Evolutionary conservation across 2,888 invertebrate genomes (phyloP), one percentile per base, ranked within the genome.

Genomic region (Lottia scabra): DNA sequence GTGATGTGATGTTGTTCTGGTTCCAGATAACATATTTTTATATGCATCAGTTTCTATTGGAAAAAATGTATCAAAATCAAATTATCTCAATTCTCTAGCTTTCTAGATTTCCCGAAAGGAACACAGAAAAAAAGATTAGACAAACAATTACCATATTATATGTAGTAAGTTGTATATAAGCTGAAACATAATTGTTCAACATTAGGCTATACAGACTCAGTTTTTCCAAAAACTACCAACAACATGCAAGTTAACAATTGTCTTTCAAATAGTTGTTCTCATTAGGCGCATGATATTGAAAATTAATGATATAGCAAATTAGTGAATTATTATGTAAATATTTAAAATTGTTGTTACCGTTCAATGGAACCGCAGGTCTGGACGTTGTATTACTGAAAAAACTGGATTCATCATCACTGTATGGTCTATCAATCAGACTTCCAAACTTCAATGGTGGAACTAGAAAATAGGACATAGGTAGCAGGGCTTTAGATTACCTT

Each of bases 401-500:
- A 72, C 82, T 84, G 4, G 85, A 84, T 56, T 85, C 85, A 64
- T 85, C 85, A 76, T 85, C 85, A 73, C 81, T 85, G 48, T 78
- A 74, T 10, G 81, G 81, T 70, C 78, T 83, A 72, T 85, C 85
- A 13, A 85, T 76, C 64, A 85, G 77, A 74, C 85, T 85, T 48
- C 85, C 85, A 78, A 85, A 84, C 79, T 83, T 83, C 67, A 85
- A 75, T 10, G 81, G 84, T 8, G 85, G 85, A 63, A 85, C 85
- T 83, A 78, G 46, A 66, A 68, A 13, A n/a, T 48, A 15, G n/a
- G 69, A 63, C 30, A 16, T 15, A 10, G 15, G 43, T n/a, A n/a
- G n/a, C n/a, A n/a, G n/a, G n/a, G n/a, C n/a, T n/a, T n/a, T n/a
- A n/a, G n/a, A n/a, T n/a, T n/a, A n/a, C n/a, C n/a, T n/a, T n/a